Evolutionary conservation across 2,113 vertebrate species (phyloP).

Genomic region (Arothron firmamentum): DNA sequence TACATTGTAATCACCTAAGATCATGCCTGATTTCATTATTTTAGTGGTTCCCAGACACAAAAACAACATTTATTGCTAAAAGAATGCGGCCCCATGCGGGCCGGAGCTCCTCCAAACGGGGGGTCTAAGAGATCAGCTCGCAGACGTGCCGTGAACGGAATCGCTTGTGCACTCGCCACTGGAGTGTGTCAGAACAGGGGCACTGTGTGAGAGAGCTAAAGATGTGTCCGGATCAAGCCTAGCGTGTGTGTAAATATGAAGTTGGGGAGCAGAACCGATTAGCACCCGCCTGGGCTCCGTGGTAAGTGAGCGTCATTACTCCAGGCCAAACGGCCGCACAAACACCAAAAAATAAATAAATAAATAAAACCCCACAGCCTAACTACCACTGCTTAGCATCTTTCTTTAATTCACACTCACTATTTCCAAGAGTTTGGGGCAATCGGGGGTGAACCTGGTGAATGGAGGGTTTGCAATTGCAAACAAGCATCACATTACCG

Average conservation of each 20-base stretch:
- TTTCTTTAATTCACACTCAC: constrained; percentile 33
- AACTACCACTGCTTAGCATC: neutral
- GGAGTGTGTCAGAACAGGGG: neutral
- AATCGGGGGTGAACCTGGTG: no score
- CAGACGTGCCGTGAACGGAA: neutral
- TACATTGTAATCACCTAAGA: no score
- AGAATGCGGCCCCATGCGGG: neutral
- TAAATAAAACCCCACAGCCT: neutral
- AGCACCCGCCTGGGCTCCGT: neutral
- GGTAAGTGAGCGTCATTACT: constrained; percentile 20
- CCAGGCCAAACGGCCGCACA: constrained; percentile 13
- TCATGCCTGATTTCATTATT: no score
- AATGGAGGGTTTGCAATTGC: neutral
- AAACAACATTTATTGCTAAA: no score
- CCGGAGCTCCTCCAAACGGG: no score
- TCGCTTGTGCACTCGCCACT: neutral
- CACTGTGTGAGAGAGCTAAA: no score
- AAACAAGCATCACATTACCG: no score
- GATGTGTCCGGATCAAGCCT: no score
- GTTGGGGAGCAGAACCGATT: constrained; percentile 7
- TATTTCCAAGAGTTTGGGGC: constrained; percentile 40
- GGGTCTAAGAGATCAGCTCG: neutral
- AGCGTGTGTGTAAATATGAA: neutral
- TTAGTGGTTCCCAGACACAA: no score
- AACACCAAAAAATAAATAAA: no score